Evolutionary conservation across 92 coral and sea anemone species (phyloP), one percentile per base, ranked within the genome.

Genomic region (Montipora capitata): DNA sequence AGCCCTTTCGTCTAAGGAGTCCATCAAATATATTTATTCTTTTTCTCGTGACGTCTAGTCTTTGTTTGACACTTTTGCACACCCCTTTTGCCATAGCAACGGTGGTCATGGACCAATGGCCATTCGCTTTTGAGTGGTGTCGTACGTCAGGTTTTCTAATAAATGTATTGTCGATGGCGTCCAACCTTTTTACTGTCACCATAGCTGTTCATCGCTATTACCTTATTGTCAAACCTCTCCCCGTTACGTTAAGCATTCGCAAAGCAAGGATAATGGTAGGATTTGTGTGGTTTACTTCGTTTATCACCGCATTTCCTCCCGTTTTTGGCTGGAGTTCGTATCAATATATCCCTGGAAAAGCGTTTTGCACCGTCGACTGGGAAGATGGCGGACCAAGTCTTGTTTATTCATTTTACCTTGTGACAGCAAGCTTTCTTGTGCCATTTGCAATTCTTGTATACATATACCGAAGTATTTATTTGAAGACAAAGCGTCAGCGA

Each of bases 161-260:
- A 75, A 94, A 83, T 64, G 59, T 81, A 16, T 70, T 96, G 61
- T 84, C 94, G n/a, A 80, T 90, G 17, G 96, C 93, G 6, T 96
- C 99, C 18, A 96, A 97, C 66, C 88, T 87, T 79, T 96, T 94
- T 17, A 78, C 94, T 62, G 88, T 92, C 2, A 92, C 91, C 8
- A 90, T 98, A 49, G 97, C 99, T 2, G 35, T 98, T 59, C 87
- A 94, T 64, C 99, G 99, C 1, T 98, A 92, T 72, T 95, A 98
- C 84, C 91, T 96, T 57, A 92, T 98, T 35, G 95, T 96, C 6
- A 94, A 89, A 57, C 98, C 99, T 38, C 94, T 98, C 16, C 88
- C 96, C 4, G 88, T 87, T 4, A 96, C 93, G 84, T 89, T 97
- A 63, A 92, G 93, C 66, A 42, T 75, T 20, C 81, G 89, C 40